Percentiles rank a stretch among this genome's conserved stretches.
Evolutionary conservation across 2,113 vertebrate genomes (phyloP).

Genomic region (Hydrolagus affinis): DNA sequence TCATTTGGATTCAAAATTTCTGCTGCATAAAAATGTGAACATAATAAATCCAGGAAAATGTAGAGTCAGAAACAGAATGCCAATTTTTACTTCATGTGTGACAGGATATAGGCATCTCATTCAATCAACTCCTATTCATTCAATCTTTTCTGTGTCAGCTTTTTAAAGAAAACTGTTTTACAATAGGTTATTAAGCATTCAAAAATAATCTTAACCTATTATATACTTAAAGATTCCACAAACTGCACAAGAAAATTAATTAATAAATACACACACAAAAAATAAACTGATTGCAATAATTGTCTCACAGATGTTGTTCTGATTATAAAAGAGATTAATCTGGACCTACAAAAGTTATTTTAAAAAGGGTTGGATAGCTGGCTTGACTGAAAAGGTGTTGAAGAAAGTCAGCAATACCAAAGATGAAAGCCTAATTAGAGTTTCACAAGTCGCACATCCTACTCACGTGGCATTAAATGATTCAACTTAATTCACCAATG

Average conservation of each 20-base stretch:
- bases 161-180: neutral
- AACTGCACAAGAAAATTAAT: neutral
- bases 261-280: neutral
- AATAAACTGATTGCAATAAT: neutral
- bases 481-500: neutral
- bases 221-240: neutral
- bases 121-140: neutral
- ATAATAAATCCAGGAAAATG: neutral
- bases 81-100: neutral
- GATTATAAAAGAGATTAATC: neutral
- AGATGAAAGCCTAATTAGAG: neutral
- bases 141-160: neutral
- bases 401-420: conserved; percentile 14
- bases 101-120: neutral
- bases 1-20: neutral
- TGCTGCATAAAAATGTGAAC: neutral
- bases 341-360: neutral
- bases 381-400: neutral
- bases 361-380: neutral
- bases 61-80: neutral
- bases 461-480: neutral
- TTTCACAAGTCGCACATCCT: neutral
- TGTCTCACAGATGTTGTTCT: neutral
- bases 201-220: neutral
- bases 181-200: neutral